Evolutionary conservation across 2,888 invertebrate species (phyloP).

Genomic region (Petrolisthes manimaculis): DNA sequence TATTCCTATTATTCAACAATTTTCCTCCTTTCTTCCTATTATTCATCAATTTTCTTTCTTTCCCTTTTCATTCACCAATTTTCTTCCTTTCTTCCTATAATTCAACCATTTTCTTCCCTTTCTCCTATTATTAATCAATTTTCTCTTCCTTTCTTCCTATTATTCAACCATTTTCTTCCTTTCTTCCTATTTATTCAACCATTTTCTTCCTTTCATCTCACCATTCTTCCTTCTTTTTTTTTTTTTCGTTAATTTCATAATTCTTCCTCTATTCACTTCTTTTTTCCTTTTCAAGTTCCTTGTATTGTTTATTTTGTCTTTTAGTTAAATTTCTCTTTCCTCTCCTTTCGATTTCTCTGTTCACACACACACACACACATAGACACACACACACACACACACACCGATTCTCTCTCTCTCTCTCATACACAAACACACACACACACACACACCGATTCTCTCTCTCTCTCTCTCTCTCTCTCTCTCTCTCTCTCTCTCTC

Average conservation of each 20-base stretch:
- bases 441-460: background rate
- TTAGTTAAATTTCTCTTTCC: background rate
- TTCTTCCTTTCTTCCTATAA: background rate
- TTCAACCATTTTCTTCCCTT: background rate
- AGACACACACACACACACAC: background rate
- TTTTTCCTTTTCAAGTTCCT: background rate
- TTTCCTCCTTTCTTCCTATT: background rate
- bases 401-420: background rate
- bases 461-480: background rate
- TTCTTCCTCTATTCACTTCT: background rate
- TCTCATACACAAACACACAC: constrained; percentile 4
- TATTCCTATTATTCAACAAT: background rate
- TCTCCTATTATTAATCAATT: background rate
- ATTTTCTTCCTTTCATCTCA: background rate
- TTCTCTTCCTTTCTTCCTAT: background rate
- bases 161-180: background rate
- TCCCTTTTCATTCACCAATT: background rate
- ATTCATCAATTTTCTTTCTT: background rate
- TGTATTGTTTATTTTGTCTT: background rate
- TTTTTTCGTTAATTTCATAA: background rate
- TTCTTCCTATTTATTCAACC: background rate
- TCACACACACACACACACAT: background rate
- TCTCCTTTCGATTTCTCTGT: background rate
- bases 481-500: background rate
- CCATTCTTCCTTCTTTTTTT: background rate